These are phyloP conservation scores for Aspidoscelis tigris DNA, from an alignment of 2,113 vertebrate genomes.

Conservation along the genomic window DNA sequence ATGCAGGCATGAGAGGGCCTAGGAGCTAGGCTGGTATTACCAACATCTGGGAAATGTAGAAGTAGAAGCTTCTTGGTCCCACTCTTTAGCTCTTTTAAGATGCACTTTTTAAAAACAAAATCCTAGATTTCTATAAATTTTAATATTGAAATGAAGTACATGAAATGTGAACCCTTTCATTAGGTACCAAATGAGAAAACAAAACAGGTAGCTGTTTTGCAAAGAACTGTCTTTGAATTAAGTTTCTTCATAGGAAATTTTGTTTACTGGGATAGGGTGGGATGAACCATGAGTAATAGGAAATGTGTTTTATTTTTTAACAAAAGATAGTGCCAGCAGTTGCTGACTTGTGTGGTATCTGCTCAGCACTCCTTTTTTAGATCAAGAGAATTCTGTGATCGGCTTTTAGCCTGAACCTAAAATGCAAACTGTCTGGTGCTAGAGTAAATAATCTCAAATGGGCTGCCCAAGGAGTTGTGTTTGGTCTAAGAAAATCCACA, in stretches of 20 bases:
- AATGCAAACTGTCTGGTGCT: constrained; percentile 62
- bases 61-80: constrained; percentile 41
- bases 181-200: constrained; percentile 57
- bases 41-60: constrained; percentile 33
- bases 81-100: constrained; percentile 62
- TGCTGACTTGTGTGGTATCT: constrained; percentile 17
- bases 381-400: constrained; percentile 26
- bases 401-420: constrained; percentile 24
- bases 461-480: constrained; percentile 44
- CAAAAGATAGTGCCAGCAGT: constrained; percentile 15
- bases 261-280: background rate
- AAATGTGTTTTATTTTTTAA: constrained; percentile 18
- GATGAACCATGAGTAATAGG: constrained; percentile 5
- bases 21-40: constrained; percentile 45
- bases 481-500: constrained; percentile 46
- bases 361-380: constrained; percentile 5
- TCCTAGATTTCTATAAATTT: constrained; percentile 61
- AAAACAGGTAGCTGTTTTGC: constrained; percentile 30
- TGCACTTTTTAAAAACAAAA: constrained; percentile 40
- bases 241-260: background rate
- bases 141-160: constrained; percentile 21
- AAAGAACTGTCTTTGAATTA: constrained; percentile 26
- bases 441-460: constrained; percentile 23
- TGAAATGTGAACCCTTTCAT: constrained; percentile 69
- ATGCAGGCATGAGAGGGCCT: constrained; percentile 18